Base-by-base conservation (phyloP, 2,888 invertebrate species). In the Drosophila mimica region DNA sequence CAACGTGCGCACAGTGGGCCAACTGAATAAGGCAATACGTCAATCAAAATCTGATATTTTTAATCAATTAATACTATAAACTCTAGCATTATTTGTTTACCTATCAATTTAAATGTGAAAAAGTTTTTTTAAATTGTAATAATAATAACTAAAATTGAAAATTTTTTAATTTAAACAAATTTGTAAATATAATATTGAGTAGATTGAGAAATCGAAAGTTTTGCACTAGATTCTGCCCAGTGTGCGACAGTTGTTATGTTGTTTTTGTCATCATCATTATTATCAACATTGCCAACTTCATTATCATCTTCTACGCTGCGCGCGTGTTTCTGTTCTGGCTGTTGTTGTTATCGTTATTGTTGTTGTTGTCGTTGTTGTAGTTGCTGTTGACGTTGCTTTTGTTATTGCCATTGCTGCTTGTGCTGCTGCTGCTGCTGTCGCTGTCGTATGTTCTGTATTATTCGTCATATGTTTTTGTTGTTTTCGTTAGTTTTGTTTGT, bases 1-100 rank as follows among this genome's bases (percentile, higher is more conserved):
- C 88, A 89, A 86, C 90, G 85, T 86, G 89, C 88, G 85, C 83
- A 86, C 85, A 76, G 82, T 89, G 85, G 71, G 11, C 13, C 13
- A 0, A 54, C 30, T 7, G 25, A 25, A 15, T 11, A 38, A 17
- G 33, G 13, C 0, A 38, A n/a, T 28, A n/a, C 15, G 8, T 20
- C 4, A 20, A 36, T 17, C n/a, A 62, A 28, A 36, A 59, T 46
- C 46, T 15, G 46, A 46, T 46, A 46, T 20, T n/a, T 46, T 15
- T 8, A 15, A 46, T 1, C 20, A 20, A 46, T 15, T 46, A 8
- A 36, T 15, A 36, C 36, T 36, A 17, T 36, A 0, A 15, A 2
- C 46, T n/a, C n/a, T 30, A 13, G 4, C 9, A 17, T 5, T 28
- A 49, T 49, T 17, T 4, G 28, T 20, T 43, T 43, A 25, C 13